phyloP scores from a whole-genome alignment of 1,140 invertebrate genomes.

The Lasioglossum baleicum region DNA sequence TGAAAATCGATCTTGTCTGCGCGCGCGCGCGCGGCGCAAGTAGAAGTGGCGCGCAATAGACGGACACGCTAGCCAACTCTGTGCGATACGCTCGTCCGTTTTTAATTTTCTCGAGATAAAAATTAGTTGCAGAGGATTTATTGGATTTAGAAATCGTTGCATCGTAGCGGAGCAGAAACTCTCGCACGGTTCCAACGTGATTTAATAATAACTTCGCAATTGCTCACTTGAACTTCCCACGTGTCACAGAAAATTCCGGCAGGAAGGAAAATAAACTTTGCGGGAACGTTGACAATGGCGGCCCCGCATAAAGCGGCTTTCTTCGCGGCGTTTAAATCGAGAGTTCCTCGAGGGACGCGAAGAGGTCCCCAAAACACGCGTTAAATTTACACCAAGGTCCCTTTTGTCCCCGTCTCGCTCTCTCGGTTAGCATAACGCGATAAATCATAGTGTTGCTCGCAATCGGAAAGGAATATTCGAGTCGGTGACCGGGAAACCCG shows the following conservation, averaged over 20 bases:
- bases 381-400: conserved; percentile 44
- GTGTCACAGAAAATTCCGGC: no score
- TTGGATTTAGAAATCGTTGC: no score
- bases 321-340: neutral
- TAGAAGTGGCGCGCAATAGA: neutral
- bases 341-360: neutral
- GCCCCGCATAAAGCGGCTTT: conserved; percentile 10
- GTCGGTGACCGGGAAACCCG: neutral
- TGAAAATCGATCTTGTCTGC: no score
- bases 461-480: conserved; percentile 32
- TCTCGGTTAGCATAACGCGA: neutral
- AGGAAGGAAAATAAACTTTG: neutral
- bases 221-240: no score
- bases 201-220: no score
- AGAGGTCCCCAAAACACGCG: neutral
- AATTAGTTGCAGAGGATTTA: no score
- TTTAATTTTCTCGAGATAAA: no score
- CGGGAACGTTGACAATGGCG: neutral
- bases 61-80: neutral
- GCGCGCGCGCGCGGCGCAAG: no score
- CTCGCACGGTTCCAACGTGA: no score
- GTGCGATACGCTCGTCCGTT: no score
- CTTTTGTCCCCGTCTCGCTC: conserved; percentile 14
- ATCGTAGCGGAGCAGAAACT: no score
- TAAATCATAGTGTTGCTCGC: neutral